phyloP scores from a whole-genome alignment of 2,113 vertebrate species.

The Upupa epops region DNA sequence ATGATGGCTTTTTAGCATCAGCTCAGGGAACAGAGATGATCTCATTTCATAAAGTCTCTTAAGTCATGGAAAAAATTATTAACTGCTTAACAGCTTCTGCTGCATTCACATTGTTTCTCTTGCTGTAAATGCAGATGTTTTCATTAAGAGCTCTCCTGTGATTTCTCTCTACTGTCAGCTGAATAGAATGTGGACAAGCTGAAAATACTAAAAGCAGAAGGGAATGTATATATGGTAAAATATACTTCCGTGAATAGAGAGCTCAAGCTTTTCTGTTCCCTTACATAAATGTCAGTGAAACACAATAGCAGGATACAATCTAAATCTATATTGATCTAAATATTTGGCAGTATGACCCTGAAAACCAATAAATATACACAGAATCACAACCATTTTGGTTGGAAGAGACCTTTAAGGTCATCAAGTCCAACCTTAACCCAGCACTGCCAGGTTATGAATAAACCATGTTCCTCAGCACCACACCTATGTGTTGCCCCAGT shows the following conservation, averaged over 20 bases:
- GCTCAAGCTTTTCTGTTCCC: background rate
- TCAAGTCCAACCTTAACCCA: too few species aligned
- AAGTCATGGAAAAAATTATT: background rate
- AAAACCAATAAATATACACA: background rate
- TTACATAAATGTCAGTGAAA: background rate
- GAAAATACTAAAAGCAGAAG: background rate
- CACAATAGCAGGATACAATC: background rate
- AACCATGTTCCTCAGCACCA: too few species aligned
- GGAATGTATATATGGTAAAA: background rate
- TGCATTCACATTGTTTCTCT: background rate
- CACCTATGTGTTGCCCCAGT: too few species aligned
- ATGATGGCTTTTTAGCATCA: background rate
- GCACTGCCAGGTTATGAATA: too few species aligned
- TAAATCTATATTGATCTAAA: background rate
- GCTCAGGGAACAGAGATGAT: background rate
- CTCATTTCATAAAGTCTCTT: background rate
- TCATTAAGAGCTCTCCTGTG: background rate
- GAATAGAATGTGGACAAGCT: background rate
- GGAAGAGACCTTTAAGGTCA: too few species aligned
- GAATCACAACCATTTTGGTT: too few species aligned
- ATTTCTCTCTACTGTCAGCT: background rate
- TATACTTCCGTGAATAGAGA: background rate
- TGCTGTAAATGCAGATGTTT: background rate
- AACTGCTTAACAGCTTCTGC: background rate
- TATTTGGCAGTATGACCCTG: background rate